These are phyloP conservation scores for Musca domestica DNA, from an alignment of 1,140 invertebrate species.

Conservation along the genomic window DNA sequence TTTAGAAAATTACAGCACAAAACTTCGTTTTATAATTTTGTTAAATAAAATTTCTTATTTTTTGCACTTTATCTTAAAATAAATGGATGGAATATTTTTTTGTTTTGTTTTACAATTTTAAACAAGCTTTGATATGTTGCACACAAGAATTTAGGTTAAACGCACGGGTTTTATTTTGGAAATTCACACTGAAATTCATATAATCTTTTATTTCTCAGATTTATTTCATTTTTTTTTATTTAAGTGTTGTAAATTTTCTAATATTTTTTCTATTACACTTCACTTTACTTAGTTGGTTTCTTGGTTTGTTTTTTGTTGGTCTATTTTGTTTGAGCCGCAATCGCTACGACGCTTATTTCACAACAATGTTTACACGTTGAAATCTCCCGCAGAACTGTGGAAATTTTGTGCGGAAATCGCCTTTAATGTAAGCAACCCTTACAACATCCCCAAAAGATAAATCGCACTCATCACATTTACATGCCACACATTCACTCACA, in stretches of 20 bases:
- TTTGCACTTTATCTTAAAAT: no score
- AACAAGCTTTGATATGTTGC: no score
- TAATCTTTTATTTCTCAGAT: not conserved
- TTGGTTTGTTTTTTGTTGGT: not conserved
- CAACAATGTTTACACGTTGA: conserved; percentile 10
- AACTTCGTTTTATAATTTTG: no score
- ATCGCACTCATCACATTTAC: not conserved
- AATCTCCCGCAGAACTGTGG: conserved; percentile 21
- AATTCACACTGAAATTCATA: not conserved
- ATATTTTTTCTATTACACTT: conserved; percentile 1
- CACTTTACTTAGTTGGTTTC: not conserved
- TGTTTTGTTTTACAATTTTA: no score
- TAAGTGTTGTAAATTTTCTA: not conserved
- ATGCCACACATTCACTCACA: not conserved
- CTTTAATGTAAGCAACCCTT: conserved; percentile 21
- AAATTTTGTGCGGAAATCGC: conserved; percentile 18
- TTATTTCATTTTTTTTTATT: not conserved
- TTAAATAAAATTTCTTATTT: no score
- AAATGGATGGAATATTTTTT: no score
- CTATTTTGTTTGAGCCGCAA: not conserved
- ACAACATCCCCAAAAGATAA: not conserved
- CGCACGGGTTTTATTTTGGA: not conserved
- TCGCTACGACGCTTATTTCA: not conserved
- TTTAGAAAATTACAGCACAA: no score
- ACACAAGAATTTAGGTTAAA: no score